Conservation (phyloP, 92 coral and sea anemone genomes). For the Actinernus sp. region DNA sequence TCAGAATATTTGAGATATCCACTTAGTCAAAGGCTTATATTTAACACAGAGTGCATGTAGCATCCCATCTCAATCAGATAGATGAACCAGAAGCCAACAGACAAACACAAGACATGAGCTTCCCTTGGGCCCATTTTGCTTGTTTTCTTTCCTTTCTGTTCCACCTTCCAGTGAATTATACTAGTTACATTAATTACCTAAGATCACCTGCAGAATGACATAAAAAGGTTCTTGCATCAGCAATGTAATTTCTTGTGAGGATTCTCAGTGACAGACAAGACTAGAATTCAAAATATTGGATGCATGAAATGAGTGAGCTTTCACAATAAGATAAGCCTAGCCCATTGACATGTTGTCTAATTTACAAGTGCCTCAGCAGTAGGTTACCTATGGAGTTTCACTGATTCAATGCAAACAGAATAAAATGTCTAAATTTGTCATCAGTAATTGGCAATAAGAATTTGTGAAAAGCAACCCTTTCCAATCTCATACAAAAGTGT, state of each 20-base stretch:
- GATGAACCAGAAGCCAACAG: background rate
- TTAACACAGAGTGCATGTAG: too few relatives aligned
- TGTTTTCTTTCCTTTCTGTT: background rate
- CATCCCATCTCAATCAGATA: background rate
- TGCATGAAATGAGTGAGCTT: background rate
- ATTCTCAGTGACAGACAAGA: background rate
- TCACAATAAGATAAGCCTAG: background rate
- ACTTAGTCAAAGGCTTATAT: too few relatives aligned
- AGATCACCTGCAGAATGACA: background rate
- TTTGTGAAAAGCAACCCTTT: too few relatives aligned
- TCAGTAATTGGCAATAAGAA: background rate
- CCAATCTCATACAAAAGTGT: too few relatives aligned
- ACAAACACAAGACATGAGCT: background rate
- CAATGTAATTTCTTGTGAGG: background rate
- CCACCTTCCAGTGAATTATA: background rate
- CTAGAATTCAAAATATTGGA: background rate
- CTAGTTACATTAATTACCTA: background rate
- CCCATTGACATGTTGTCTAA: background rate
- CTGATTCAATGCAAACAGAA: too few relatives aligned
- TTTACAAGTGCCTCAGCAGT: background rate
- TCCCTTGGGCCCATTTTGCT: background rate
- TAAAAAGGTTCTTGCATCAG: background rate
- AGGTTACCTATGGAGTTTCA: too few relatives aligned
- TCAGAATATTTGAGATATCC: too few relatives aligned
- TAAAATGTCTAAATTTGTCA: too few relatives aligned